Percentiles rank a stretch among this genome's conserved stretches.
Evolutionary conservation across 2,797 vertebrate genomes (phyloP).

Genomic region (Hoplostethus mediterraneus): DNA sequence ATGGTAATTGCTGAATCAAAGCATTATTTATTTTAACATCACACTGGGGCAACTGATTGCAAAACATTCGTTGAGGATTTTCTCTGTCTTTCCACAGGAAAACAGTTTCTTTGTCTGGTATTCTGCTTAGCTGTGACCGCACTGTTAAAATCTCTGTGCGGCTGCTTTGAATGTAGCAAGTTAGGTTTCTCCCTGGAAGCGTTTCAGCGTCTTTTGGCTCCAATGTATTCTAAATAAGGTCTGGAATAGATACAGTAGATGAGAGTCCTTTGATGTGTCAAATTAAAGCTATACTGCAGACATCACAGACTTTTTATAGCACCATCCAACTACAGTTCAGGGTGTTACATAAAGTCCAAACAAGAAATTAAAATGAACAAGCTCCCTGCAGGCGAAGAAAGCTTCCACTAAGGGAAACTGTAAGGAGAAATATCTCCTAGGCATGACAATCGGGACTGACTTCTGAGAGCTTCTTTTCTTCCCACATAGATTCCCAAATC

Average conservation of each 20-base stretch:
- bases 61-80: neutral
- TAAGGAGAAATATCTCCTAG: conserved; percentile 29
- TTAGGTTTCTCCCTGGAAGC: conserved; percentile 27
- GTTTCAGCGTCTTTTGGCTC: conserved; percentile 45
- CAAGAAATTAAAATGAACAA: conserved; percentile 60
- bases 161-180: conserved; percentile 24
- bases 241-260: conserved; percentile 27
- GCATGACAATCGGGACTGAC: conserved; percentile 14
- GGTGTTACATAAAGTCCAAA: conserved; percentile 62
- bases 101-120: neutral
- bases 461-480: conserved; percentile 39
- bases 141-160: conserved; percentile 15
- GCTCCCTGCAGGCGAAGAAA: conserved; percentile 38
- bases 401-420: conserved; percentile 26
- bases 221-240: conserved; percentile 55
- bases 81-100: neutral
- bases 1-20: neutral
- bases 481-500: conserved; percentile 23
- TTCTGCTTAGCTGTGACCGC: conserved; percentile 21
- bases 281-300: conserved; percentile 62
- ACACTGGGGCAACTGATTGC: conserved; percentile 1
- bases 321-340: conserved; percentile 39
- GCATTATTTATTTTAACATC: neutral
- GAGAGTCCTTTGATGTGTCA: conserved; percentile 67
- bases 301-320: conserved; percentile 66